Conservation (phyloP, 2,113 vertebrate species). For the Nesoenas mayeri region DNA sequence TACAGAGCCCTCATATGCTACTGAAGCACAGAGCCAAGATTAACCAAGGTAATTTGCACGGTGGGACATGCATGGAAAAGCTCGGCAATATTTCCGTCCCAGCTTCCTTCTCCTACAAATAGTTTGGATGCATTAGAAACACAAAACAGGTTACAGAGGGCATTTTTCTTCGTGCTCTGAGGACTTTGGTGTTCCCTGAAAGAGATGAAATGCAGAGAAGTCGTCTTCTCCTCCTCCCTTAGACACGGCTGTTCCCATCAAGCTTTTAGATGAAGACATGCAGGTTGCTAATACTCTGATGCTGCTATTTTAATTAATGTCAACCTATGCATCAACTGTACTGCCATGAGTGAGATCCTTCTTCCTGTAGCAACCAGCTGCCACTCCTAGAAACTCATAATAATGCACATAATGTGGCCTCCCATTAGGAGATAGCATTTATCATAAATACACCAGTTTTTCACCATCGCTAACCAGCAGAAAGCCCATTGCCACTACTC, state of each 20-base stretch:
- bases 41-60: neutral
- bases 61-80: accelerated
- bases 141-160: neutral
- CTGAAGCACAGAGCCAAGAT: neutral
- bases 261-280: neutral
- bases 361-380: neutral
- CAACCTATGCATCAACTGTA: neutral
- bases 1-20: neutral
- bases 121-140: neutral
- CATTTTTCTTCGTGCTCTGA: neutral
- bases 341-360: neutral
- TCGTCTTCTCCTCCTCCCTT: neutral
- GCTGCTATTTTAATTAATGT: neutral
- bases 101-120: neutral
- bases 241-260: neutral
- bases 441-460: neutral
- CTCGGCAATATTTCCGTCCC: neutral
- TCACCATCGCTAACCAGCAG: neutral
- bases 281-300: neutral
- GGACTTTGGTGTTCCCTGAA: neutral
- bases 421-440: neutral
- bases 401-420: accelerated
- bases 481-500: neutral
- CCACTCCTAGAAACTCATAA: neutral
- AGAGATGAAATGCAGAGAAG: neutral